Base-by-base conservation (phyloP, 30 jellyfish, hydroid and myxozoan species). In the Aurelia aurita region DNA sequence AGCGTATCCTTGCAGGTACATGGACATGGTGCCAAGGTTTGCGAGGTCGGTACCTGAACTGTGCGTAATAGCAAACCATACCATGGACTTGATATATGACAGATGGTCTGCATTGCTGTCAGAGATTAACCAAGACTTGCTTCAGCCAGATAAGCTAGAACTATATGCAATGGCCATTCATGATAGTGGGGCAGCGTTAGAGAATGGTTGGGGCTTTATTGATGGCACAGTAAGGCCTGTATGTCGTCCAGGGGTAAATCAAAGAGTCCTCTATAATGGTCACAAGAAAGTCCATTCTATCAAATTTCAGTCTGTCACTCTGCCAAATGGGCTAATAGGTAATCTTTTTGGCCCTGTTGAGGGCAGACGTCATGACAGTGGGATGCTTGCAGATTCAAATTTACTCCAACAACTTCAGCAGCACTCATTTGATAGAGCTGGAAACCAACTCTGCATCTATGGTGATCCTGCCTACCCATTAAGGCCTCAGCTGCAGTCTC, bases 171-270 rank as follows among this genome's bases (percentile, higher is more conserved):
- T 29, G 20, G 74, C 3, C 0, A 74, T 28, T 32, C 83, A 70
- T 44, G n/a, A 21, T 29, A 63, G 21, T 15, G 79, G 77, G 6
- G 71, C 80, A 1, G 46, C 79, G 7, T 69, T 27, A 60, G 3
- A 20, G 0, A 66, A 49, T 22, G 46, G 73, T 34, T 49, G 49
- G 75, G 75, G 86, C 8, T 87, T 87, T 79, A 45, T 87, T 34
- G 93, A 87, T 58, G 94, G 93, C 22, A 87, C 89, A 3, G 96
- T 87, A 32, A 20, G 96, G 23, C 96, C 81, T 19, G 77, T 87
- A 19, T 79, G 93, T 54, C 32, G 96, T 18, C 96, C 93, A 8
- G 93, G 73, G 11, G 27, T 47, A 23, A 7, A 1, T 31, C 96
- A 87, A 46, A 19, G 94, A 45, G 58, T 79, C 14, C 87, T 66